Conservation (phyloP, 2,797 vertebrate species). For the Sebastes cheni region DNA sequence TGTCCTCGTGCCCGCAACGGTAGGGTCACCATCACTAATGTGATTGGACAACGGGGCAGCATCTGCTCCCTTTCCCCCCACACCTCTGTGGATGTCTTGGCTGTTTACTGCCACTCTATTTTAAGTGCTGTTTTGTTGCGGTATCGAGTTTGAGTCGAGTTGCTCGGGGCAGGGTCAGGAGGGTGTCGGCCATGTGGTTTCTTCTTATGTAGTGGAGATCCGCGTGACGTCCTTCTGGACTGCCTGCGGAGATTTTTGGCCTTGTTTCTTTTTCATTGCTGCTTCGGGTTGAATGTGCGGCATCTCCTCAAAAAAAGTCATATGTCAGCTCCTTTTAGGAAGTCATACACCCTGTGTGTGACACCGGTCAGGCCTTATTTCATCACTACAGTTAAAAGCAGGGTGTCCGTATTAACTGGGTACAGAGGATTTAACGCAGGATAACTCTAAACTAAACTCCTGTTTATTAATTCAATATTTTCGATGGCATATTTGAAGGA, state of each 20-base stretch:
- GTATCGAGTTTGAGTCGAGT: conserved; percentile 14
- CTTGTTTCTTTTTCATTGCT: conserved; percentile 16
- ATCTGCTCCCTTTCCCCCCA: conserved; percentile 40
- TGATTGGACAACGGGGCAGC: conserved; percentile 32
- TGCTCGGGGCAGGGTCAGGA: conserved; percentile 25
- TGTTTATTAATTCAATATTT: not conserved
- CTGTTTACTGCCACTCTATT: conserved; percentile 23
- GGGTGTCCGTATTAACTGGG: not conserved
- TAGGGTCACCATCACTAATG: conserved; percentile 31
- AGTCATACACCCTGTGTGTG: not conserved
- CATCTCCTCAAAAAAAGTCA: conserved; percentile 11
- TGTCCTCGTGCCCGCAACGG: conserved; percentile 11
- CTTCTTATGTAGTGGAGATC: conserved; percentile 2
- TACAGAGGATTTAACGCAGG: not conserved
- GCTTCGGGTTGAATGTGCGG: not conserved
- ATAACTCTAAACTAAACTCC: not conserved
- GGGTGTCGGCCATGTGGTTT: conserved; percentile 7
- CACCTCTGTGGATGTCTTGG: conserved; percentile 17
- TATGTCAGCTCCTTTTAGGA: conserved; percentile 12
- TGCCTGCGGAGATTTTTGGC: conserved; percentile 16
- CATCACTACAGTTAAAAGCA: not conserved
- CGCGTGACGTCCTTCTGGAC: not conserved
- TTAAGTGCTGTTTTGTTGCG: not conserved
- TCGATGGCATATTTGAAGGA: not conserved
- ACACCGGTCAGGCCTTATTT: not conserved